A percentile compares a stretch with the other conserved stretches of the same genome.
Conservation (phyloP, 2,113 vertebrate species). For the Connochaetes taurinus region DNA sequence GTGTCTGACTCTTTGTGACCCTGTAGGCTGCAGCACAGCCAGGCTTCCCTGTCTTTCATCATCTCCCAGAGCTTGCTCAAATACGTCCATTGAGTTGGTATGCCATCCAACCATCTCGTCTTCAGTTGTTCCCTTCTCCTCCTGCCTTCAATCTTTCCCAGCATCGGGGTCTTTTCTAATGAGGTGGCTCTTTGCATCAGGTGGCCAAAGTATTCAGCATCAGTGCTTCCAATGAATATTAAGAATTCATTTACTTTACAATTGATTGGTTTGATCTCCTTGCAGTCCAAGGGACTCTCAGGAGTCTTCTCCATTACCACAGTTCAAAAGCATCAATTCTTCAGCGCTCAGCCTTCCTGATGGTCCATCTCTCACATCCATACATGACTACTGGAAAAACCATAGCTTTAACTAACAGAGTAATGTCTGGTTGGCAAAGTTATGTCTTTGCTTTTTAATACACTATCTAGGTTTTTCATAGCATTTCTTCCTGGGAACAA, state of each 20-base stretch:
- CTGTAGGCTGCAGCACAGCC: fast-evolving
- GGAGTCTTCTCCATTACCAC: background rate
- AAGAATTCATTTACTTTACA: background rate
- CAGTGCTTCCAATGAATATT: background rate
- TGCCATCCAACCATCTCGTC: background rate
- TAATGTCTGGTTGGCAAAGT: background rate
- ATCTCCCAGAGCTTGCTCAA: background rate
- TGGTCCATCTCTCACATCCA: background rate
- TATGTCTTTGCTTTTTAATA: background rate
- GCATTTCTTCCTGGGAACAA: background rate
- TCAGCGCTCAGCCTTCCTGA: background rate
- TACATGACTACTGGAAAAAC: background rate
- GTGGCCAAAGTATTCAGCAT: background rate
- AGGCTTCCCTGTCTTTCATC: background rate
- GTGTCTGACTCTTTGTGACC: background rate
- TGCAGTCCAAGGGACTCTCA: background rate
- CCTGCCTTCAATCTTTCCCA: background rate
- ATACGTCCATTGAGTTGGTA: background rate
- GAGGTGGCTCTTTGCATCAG: background rate
- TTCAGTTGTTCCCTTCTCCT: background rate
- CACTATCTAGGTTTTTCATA: background rate
- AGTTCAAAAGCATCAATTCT: background rate
- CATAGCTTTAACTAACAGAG: background rate
- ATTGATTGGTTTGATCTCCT: background rate
- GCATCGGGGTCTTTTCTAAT: background rate